Percentiles rank a stretch among this genome's conserved stretches.
Conservation (phyloP, 2,113 vertebrate species). For the Ia io region DNA sequence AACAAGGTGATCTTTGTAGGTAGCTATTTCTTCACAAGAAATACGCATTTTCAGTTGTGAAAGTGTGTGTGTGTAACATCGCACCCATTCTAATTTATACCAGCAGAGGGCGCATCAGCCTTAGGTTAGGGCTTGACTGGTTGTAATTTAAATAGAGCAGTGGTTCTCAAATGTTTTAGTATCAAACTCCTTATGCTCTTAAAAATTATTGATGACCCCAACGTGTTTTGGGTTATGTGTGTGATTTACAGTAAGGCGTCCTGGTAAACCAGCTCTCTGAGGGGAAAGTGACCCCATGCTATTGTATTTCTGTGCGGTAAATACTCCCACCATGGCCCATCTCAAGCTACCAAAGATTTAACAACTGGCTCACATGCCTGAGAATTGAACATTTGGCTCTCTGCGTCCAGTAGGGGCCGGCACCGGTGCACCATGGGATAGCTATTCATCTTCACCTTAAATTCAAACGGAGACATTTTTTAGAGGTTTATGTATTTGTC, state of each 20-base stretch:
- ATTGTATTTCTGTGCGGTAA: background rate
- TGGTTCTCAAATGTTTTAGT: background rate
- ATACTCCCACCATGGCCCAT: background rate
- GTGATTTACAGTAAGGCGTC: background rate
- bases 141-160: background rate
- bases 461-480: background rate
- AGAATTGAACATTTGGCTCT: background rate
- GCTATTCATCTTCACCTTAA: background rate
- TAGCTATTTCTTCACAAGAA: background rate
- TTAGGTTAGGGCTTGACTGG: background rate
- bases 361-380: background rate
- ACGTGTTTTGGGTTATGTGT: background rate
- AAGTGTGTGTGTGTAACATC: background rate
- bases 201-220: background rate
- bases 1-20: background rate
- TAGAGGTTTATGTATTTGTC: background rate
- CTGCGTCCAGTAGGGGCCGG: fast-evolving
- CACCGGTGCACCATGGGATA: too few relatives aligned
- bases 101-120: background rate
- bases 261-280: background rate
- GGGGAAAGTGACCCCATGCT: background rate
- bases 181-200: too few relatives aligned
- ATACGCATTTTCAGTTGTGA: background rate
- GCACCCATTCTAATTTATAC: background rate
- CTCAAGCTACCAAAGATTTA: background rate